Conservation (phyloP, 2,888 invertebrate genomes). For the Hypsopygia costalis region DNA sequence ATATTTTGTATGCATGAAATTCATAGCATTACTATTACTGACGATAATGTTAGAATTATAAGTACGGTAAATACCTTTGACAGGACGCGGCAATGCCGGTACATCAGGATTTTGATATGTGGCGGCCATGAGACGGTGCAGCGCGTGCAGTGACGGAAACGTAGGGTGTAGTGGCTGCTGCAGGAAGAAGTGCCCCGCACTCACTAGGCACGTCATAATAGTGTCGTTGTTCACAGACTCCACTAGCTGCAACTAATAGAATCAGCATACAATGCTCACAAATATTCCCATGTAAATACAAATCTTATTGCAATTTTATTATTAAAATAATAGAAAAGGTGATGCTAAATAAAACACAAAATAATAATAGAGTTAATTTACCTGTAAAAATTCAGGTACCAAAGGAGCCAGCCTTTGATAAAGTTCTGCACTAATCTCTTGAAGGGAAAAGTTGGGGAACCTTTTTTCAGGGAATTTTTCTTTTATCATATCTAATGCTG, state of each 20-base stretch:
- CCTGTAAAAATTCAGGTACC: slow-evolving; percentile 80
- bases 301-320: slow-evolving; percentile 9
- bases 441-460: slow-evolving; percentile 89
- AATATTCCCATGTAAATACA: slow-evolving; percentile 10
- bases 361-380: slow-evolving; percentile 47
- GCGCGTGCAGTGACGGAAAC: slow-evolving; percentile 89
- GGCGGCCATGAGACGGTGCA: slow-evolving; percentile 90
- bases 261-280: slow-evolving; percentile 37
- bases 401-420: slow-evolving; percentile 71
- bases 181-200: slow-evolving; percentile 94
- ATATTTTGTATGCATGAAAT: too few species aligned
- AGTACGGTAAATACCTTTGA: slow-evolving; percentile 89
- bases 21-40: too few species aligned
- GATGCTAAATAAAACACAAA: too few species aligned
- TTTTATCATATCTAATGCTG: slow-evolving; percentile 91
- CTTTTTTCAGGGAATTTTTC: slow-evolving; percentile 90
- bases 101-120: slow-evolving; percentile 90
- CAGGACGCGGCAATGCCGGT: slow-evolving; percentile 89
- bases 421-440: slow-evolving; percentile 76
- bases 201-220: slow-evolving; percentile 91
- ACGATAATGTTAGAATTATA: too few species aligned
- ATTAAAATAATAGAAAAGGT: too few species aligned
- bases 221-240: slow-evolving; percentile 97
- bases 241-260: slow-evolving; percentile 85
- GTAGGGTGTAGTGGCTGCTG: slow-evolving; percentile 98